Evolutionary conservation across 2,888 invertebrate genomes (phyloP).

Genomic region (Imbricaverruca yamaguchii): DNA sequence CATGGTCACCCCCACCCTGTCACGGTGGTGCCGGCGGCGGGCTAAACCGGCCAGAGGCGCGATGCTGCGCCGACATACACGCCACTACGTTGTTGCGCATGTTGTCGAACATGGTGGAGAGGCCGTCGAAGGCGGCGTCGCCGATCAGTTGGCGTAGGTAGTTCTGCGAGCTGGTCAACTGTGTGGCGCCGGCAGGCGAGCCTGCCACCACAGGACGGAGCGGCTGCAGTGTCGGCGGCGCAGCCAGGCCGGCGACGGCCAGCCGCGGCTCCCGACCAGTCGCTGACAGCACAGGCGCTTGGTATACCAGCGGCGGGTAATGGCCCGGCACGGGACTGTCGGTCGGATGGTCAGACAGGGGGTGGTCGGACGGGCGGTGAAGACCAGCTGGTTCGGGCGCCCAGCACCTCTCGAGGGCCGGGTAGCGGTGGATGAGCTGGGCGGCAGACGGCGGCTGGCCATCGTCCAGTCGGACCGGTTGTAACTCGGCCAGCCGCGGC

Average conservation of each 20-base stretch:
- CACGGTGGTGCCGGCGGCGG: too few species aligned
- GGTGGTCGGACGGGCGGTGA: neutral
- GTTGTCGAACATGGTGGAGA: constrained; percentile 19
- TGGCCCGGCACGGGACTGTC: too few species aligned
- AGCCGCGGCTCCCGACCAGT: too few species aligned
- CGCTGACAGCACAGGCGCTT: too few species aligned
- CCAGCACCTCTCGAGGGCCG: neutral
- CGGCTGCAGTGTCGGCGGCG: neutral
- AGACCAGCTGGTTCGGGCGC: too few species aligned
- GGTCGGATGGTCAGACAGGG: too few species aligned
- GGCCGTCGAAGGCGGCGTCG: constrained; percentile 9
- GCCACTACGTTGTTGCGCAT: constrained; percentile 16
- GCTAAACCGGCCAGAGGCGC: too few species aligned
- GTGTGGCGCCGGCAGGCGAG: neutral
- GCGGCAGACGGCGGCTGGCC: neutral
- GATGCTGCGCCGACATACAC: neutral
- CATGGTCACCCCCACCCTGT: too few species aligned
- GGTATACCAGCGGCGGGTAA: too few species aligned
- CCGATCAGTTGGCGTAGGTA: constrained; percentile 11
- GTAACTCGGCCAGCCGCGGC: constrained; percentile 12
- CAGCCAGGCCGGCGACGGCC: neutral
- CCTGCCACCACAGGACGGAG: neutral
- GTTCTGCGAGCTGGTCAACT: neutral
- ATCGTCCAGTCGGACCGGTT: neutral
- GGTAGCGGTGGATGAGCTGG: constrained; percentile 12